phyloP scores from a whole-genome alignment of 2,113 vertebrate genomes.

The Oncorhynchus masou region DNA sequence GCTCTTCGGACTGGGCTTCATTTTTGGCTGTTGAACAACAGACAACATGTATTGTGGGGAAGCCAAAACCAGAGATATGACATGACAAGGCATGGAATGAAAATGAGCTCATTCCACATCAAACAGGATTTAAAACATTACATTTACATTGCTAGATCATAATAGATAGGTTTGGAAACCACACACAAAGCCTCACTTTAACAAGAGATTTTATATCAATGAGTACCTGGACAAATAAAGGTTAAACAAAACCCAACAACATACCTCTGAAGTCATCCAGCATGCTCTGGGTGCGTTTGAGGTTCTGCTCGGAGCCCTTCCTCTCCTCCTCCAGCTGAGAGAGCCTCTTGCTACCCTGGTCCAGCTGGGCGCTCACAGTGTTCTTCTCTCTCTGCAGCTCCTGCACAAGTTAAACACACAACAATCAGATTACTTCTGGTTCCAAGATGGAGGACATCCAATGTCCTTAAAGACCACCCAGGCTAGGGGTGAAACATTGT shows the following conservation, averaged over 20 bases:
- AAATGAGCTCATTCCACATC: too few relatives aligned
- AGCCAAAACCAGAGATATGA: not conserved
- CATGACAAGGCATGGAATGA: too few relatives aligned
- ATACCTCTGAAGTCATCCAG: constrained; percentile 84
- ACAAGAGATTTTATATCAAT: not conserved
- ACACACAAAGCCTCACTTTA: not conserved
- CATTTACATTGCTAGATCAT: not conserved
- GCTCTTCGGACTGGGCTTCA: constrained; percentile 67
- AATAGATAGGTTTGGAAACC: not conserved
- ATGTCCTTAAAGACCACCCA: not conserved
- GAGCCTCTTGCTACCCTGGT: constrained; percentile 73
- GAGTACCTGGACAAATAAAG: too few relatives aligned
- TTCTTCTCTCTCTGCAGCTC: constrained; percentile 79
- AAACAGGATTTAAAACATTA: not conserved
- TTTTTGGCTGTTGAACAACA: constrained; percentile 74
- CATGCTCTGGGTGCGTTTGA: constrained; percentile 76
- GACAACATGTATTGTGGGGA: not conserved
- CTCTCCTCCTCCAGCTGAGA: constrained; percentile 81
- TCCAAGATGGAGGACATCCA: not conserved
- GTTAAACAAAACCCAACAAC: not conserved
- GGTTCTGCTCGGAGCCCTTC: constrained; percentile 64
- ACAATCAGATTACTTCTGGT: not conserved
- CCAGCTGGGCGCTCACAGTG: constrained; percentile 66
- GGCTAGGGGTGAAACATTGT: too few relatives aligned
- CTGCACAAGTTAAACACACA: constrained; percentile 60